A percentile compares a stretch with the other conserved stretches of the same genome.
Conservation (phyloP, 2,113 vertebrate genomes). For the Camelus bactrianus region DNA sequence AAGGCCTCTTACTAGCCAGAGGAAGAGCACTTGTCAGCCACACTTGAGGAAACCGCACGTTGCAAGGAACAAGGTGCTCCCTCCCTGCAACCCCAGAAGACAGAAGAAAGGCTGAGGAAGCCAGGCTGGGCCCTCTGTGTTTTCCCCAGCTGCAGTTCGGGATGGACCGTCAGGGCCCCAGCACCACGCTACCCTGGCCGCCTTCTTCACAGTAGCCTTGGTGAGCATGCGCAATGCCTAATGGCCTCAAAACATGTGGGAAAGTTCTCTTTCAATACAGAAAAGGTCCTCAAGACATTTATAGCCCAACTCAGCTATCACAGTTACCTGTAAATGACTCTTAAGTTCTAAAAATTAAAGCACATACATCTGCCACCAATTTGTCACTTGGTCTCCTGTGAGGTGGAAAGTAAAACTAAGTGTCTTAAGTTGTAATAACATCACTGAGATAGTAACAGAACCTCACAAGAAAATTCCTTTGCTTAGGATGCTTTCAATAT, state of each 20-base stretch:
- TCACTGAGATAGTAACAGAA: neutral
- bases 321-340: neutral
- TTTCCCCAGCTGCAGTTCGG: neutral
- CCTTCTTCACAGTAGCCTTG: neutral
- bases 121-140: too few species aligned
- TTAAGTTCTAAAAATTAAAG: neutral
- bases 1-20: neutral
- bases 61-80: neutral
- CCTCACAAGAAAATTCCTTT: neutral
- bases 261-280: neutral
- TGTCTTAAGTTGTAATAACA: neutral
- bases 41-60: neutral
- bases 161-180: fast-evolving
- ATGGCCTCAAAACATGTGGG: neutral
- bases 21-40: neutral
- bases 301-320: neutral
- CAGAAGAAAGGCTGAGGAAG: neutral
- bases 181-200: neutral
- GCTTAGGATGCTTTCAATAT: neutral
- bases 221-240: fast-evolving
- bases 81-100: neutral
- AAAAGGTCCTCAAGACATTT: neutral
- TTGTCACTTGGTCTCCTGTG: neutral
- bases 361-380: neutral
- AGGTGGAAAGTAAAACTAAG: neutral